These are phyloP conservation scores for Bettongia penicillata DNA, from an alignment of 2,113 vertebrate species.

Conservation along the genomic window DNA sequence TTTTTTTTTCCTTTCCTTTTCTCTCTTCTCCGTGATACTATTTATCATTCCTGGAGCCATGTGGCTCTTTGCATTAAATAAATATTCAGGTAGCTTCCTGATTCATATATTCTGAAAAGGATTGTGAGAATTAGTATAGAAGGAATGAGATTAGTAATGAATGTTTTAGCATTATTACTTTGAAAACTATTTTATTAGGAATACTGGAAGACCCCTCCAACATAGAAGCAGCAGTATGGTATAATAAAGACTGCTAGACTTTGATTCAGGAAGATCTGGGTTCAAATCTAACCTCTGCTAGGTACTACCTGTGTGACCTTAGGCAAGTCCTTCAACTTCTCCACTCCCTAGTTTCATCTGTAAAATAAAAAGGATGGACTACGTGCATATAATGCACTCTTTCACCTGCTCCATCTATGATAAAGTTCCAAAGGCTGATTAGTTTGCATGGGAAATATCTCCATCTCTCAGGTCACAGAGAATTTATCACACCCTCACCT, in stretches of 20 bases:
- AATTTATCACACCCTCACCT: not conserved
- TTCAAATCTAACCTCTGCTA: no score
- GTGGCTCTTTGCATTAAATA: not conserved
- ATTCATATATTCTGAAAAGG: no score
- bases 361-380: not conserved
- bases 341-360: not conserved
- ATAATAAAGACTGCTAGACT: no score
- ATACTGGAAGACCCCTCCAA: no score
- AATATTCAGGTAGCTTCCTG: no score
- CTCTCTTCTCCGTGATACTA: not conserved
- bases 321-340: not conserved
- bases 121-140: no score
- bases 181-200: no score
- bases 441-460: not conserved
- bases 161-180: not conserved
- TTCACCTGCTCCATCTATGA: not conserved
- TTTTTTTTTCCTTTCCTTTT: not conserved
- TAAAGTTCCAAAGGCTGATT: not conserved
- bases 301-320: not conserved
- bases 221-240: no score
- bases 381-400: not conserved
- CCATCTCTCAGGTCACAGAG: not conserved
- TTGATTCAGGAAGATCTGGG: no score
- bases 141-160: rapidly evolving
- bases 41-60: not conserved